phyloP scores from a whole-genome alignment of 1,140 invertebrate genomes.

The Dreissena polymorpha region DNA sequence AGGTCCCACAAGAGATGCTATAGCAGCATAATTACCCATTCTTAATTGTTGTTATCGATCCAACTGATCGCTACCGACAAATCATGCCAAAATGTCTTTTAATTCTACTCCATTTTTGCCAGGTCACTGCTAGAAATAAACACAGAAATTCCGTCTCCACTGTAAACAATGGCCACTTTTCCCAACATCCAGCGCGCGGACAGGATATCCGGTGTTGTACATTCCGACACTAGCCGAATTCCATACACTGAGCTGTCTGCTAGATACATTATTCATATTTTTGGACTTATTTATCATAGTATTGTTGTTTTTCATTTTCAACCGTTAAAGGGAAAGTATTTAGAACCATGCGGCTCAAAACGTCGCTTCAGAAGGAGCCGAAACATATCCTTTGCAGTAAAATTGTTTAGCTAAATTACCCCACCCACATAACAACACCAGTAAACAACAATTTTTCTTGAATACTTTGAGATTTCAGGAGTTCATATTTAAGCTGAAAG shows the following conservation, averaged over 20 bases:
- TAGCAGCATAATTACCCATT: no score
- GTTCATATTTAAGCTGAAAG: no score
- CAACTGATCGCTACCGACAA: no score
- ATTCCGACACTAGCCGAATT: slow-evolving; percentile 59
- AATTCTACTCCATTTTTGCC: no score
- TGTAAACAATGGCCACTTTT: slow-evolving; percentile 68
- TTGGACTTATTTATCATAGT: neutral
- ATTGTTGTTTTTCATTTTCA: neutral
- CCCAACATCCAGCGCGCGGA: slow-evolving; percentile 42
- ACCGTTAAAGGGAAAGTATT: no score
- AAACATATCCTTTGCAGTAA: slow-evolving; percentile 80
- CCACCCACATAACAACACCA: slow-evolving; percentile 41
- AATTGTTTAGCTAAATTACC: slow-evolving; percentile 13
- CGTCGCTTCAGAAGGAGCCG: slow-evolving; percentile 86
- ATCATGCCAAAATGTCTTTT: no score
- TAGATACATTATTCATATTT: neutral
- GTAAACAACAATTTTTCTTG: slow-evolving; percentile 30
- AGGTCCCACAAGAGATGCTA: no score
- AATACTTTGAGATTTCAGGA: no score
- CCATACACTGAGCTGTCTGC: slow-evolving; percentile 46
- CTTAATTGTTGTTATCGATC: no score
- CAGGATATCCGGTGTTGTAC: neutral
- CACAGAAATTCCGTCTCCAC: slow-evolving; percentile 58
- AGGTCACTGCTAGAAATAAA: no score
- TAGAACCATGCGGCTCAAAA: slow-evolving; percentile 88